These are phyloP conservation scores for Meteorus cinctellus DNA, from an alignment of 2,888 invertebrate species.

Conservation along the genomic window DNA sequence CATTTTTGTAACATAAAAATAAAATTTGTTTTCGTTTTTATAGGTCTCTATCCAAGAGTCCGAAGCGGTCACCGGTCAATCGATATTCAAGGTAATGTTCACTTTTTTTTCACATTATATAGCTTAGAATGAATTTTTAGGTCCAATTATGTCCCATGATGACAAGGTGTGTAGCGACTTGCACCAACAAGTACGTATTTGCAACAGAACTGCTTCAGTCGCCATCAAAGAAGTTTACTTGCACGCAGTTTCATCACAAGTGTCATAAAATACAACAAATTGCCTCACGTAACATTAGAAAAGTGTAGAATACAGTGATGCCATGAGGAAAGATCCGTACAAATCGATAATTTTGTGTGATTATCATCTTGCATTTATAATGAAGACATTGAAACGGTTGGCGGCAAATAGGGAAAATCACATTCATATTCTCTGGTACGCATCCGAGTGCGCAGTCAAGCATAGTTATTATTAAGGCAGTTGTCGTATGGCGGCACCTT, in stretches of 20 bases:
- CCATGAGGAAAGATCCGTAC: no score
- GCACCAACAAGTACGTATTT: background rate
- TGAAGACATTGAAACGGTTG: no score
- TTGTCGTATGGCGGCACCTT: no score
- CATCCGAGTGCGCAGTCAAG: no score
- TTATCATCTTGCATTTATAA: no score
- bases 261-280: background rate
- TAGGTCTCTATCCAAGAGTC: conserved; percentile 69
- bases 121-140: background rate
- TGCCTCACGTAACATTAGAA: background rate
- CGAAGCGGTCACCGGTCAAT: conserved; percentile 59
- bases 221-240: background rate
- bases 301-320: background rate
- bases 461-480: no score
- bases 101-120: conserved; percentile 23
- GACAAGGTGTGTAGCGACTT: background rate
- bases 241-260: background rate
- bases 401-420: no score
- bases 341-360: no score
- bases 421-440: no score
- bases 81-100: conserved; percentile 66
- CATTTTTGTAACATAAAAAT: background rate
- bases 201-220: conserved; percentile 1
- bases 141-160: background rate
- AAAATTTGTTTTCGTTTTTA: conserved; percentile 62